phyloP scores from a whole-genome alignment of 1,140 invertebrate species.

The Pseudomyrmex dendroicus region DNA sequence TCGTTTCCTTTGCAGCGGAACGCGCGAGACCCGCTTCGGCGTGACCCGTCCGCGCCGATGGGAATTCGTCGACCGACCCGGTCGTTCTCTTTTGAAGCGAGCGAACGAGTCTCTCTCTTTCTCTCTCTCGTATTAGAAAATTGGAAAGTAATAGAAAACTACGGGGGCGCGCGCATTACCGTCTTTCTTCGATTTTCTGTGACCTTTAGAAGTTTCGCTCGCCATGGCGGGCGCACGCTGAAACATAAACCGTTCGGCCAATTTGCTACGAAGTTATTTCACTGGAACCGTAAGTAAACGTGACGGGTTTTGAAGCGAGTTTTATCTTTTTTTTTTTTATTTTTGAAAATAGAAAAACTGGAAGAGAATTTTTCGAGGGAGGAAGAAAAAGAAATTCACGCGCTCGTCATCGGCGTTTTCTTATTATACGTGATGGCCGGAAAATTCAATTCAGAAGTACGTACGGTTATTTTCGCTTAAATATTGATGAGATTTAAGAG shows the following conservation, averaged over 20 bases:
- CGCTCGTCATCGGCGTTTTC: too few relatives aligned
- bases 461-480: too few relatives aligned
- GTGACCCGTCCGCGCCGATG: constrained; percentile 35
- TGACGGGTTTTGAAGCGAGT: neutral
- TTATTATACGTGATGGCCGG: too few relatives aligned
- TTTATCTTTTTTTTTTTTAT: too few relatives aligned
- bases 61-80: constrained; percentile 23
- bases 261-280: constrained; percentile 17
- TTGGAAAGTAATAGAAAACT: constrained; percentile 58
- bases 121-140: constrained; percentile 43
- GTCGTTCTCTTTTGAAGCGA: neutral
- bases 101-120: neutral
- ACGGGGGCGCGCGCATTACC: neutral
- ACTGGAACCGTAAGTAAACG: neutral
- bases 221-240: neutral
- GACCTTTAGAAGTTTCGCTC: constrained; percentile 38
- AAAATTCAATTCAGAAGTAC: too few relatives aligned
- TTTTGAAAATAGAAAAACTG: neutral
- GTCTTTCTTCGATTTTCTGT: constrained; percentile 15
- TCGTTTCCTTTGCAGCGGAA: neutral
- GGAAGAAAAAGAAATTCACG: too few relatives aligned
- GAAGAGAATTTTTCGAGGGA: too few relatives aligned
- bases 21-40: neutral
- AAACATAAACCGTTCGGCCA: neutral
- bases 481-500: neutral